Evolutionary conservation across 2,888 invertebrate genomes (phyloP).

Genomic region (Scrobipalpa atriplicella): DNA sequence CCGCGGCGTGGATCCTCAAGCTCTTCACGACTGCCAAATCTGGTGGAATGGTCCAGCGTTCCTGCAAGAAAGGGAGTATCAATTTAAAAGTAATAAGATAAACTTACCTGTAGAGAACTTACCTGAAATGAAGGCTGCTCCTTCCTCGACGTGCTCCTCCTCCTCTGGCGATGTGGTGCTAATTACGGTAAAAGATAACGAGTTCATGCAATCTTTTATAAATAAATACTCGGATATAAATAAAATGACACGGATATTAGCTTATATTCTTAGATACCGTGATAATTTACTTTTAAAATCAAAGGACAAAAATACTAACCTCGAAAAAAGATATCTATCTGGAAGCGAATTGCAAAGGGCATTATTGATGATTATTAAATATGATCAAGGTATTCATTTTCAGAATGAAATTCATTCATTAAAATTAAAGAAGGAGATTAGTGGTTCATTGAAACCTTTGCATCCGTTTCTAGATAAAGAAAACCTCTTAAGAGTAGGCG

Average conservation of each 20-base stretch:
- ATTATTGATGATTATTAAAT: background rate
- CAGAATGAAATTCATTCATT: background rate
- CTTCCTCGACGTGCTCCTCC: background rate
- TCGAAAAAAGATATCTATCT: background rate
- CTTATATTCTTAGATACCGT: background rate
- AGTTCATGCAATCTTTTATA: background rate
- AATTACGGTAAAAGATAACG: background rate
- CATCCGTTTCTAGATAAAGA: background rate
- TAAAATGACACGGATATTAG: background rate
- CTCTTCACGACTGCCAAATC: background rate
- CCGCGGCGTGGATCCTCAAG: conserved; percentile 30
- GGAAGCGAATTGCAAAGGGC: background rate
- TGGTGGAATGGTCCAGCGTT: background rate
- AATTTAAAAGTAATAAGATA: background rate
- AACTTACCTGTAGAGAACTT: background rate
- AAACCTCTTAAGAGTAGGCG: background rate
- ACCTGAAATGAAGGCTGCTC: background rate
- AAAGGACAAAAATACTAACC: background rate
- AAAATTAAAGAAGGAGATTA: background rate
- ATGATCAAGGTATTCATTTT: background rate
- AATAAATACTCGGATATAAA: conserved; percentile 6
- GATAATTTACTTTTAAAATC: conserved; percentile 11
- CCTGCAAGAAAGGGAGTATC: background rate
- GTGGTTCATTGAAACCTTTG: background rate
- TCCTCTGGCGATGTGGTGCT: background rate